A percentile compares a stretch with the other conserved stretches of the same genome.
Evolutionary conservation across 1,140 invertebrate species (phyloP).

Genomic region (Pseudomyrmex cubaensis): DNA sequence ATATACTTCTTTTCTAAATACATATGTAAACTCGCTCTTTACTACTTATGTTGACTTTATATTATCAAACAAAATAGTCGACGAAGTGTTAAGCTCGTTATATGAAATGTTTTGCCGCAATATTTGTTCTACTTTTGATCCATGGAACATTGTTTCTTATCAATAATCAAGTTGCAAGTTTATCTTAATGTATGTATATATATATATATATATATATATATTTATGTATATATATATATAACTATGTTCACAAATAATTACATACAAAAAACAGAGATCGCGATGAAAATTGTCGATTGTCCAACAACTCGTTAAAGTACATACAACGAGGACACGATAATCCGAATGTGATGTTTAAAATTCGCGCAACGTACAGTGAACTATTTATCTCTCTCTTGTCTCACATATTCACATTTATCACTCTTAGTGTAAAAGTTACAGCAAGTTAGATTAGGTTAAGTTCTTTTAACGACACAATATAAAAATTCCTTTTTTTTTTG

Average conservation of each 20-base stretch:
- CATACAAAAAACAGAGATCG: not conserved
- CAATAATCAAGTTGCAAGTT: not conserved
- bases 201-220: no score
- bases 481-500: slow-evolving; percentile 43
- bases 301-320: slow-evolving; percentile 42
- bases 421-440: slow-evolving; percentile 44
- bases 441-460: not conserved
- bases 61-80: not conserved
- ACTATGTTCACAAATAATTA: slow-evolving; percentile 12
- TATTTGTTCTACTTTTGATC: slow-evolving; percentile 1
- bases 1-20: no score
- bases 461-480: slow-evolving; percentile 36
- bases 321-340: slow-evolving; percentile 32
- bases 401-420: slow-evolving; percentile 33
- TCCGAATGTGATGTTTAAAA: slow-evolving; percentile 23
- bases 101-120: slow-evolving; percentile 10
- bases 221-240: not conserved
- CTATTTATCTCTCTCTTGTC: slow-evolving; percentile 33
- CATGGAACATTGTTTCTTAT: slow-evolving; percentile 18
- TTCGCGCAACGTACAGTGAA: slow-evolving; percentile 42
- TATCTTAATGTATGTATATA: no score
- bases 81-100: slow-evolving; percentile 35
- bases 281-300: slow-evolving; percentile 44
- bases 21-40: no score
- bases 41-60: not conserved